Evolutionary conservation across 2,888 invertebrate species (phyloP).

Genomic region (Chesias legatella): DNA sequence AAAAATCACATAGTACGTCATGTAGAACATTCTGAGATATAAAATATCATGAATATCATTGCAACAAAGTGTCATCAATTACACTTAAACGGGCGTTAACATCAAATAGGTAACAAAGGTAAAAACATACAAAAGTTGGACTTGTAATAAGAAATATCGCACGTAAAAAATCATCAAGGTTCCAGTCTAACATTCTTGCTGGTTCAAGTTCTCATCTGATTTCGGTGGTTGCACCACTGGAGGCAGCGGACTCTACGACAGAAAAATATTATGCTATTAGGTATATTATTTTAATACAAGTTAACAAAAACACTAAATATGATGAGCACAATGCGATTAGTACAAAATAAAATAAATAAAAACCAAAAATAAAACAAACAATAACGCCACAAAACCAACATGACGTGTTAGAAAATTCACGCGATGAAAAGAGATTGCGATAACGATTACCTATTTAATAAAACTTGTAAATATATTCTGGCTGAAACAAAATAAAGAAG

Average conservation of each 20-base stretch:
- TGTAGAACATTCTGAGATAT: too few species aligned
- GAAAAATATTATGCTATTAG: slow-evolving; percentile 42
- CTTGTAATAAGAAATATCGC: slow-evolving; percentile 47
- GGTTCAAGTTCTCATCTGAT: slow-evolving; percentile 88
- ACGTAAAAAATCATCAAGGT: slow-evolving; percentile 27
- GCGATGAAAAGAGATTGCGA: slow-evolving; percentile 21
- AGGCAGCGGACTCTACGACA: slow-evolving; percentile 85
- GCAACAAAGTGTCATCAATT: slow-evolving; percentile 4
- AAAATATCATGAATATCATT: slow-evolving; percentile 3
- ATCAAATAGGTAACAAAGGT: slow-evolving; percentile 48
- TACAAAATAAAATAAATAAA: slow-evolving; percentile 36
- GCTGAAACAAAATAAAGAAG: slow-evolving; percentile 71
- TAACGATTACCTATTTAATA: slow-evolving; percentile 57
- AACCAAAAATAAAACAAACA: slow-evolving; percentile 30
- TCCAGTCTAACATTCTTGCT: slow-evolving; percentile 78
- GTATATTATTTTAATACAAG: slow-evolving; percentile 14
- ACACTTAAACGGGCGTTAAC: slow-evolving; percentile 44
- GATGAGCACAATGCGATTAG: slow-evolving; percentile 30
- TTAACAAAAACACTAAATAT: slow-evolving; percentile 18
- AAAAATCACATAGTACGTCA: too few species aligned
- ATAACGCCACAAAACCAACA: slow-evolving; percentile 33
- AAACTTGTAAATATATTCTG: slow-evolving; percentile 75
- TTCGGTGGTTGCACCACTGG: slow-evolving; percentile 80
- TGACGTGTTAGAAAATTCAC: slow-evolving; percentile 28
- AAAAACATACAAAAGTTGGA: slow-evolving; percentile 63